These are phyloP conservation scores for Dendrolimus houi DNA, from an alignment of 2,888 invertebrate genomes.

Conservation along the genomic window DNA sequence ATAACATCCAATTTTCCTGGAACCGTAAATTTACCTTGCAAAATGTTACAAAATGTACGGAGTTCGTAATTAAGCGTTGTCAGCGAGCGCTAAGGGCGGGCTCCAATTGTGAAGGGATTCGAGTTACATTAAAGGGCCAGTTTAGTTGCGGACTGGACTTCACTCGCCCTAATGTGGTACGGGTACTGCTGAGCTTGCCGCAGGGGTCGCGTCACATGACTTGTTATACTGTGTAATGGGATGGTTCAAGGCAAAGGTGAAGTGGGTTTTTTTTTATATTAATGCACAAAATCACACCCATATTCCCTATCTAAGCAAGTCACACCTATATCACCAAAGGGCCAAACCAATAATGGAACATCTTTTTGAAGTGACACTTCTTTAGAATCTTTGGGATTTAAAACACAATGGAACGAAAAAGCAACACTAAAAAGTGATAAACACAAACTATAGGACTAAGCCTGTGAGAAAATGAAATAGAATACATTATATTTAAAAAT, in stretches of 20 bases:
- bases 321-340: no score
- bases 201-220: conserved; percentile 32
- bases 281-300: no score
- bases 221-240: conserved; percentile 17
- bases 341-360: no score
- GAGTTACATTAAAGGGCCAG: conserved; percentile 15
- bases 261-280: background rate
- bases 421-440: no score
- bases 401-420: no score
- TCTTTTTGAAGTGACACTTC: no score
- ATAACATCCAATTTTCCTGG: no score
- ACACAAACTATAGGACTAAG: no score
- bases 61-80: background rate
- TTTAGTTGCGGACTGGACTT: conserved; percentile 10
- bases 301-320: no score
- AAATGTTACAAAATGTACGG: background rate
- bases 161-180: conserved; percentile 21
- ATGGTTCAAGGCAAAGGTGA: conserved; percentile 9
- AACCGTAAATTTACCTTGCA: background rate
- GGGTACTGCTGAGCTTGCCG: conserved; percentile 21
- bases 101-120: background rate
- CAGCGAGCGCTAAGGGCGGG: background rate
- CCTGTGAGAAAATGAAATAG: no score
- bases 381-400: no score
- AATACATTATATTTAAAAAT: no score